Evolutionary conservation across 2,797 vertebrate species (phyloP), one percentile per base, ranked within the genome.

Genomic region (Sparus aurata): DNA sequence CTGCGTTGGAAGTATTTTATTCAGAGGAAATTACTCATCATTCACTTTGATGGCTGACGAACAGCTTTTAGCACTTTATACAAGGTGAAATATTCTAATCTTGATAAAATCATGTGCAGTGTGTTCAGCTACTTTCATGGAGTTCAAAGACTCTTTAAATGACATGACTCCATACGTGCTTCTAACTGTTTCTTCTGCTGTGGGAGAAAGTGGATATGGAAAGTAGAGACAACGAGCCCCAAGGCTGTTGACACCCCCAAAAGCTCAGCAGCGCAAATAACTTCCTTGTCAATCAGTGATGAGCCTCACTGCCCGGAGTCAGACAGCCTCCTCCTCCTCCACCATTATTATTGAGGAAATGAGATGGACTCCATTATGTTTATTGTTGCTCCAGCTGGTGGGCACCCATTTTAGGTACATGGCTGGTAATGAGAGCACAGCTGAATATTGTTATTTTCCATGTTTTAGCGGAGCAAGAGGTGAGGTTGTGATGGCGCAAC

Each of bases 301-400:
- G 67, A 83, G 69, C 62, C 52, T 23, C 25, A n/a, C 13, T 73
- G 80, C 86, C 86, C 74, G 77, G 53, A 80, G 88, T 83, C 63
- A 83, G 60, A 58, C 71, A 68, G 75, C 38, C 62, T 75, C 50
- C 60, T 77, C 79, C 63, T 64, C 79, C 66, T 61, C 57, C 65
- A 69, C 58, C 61, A 63, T 82, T 79, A 75, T 82, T 82, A 85
- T 10, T 9, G 47, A 66, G 74, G 55, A 89, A 85, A 91, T 86
- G 69, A 87, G 78, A 84, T 84, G 45, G 83, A 54, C 63, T 76
- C 69, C 66, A 80, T 87, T 84, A 84, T 91, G 85, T 75, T 85
- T 83, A 89, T 88, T 88, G 83, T 84, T 86, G 74, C 64, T 87
- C 67, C 80, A 84, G 75, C 81, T 88, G 61, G 69, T 79, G 68